A percentile compares a stretch with the other conserved stretches of the same genome.
phyloP scores from a whole-genome alignment of 2,888 invertebrate genomes.

The Aleiodes testaceus region DNA sequence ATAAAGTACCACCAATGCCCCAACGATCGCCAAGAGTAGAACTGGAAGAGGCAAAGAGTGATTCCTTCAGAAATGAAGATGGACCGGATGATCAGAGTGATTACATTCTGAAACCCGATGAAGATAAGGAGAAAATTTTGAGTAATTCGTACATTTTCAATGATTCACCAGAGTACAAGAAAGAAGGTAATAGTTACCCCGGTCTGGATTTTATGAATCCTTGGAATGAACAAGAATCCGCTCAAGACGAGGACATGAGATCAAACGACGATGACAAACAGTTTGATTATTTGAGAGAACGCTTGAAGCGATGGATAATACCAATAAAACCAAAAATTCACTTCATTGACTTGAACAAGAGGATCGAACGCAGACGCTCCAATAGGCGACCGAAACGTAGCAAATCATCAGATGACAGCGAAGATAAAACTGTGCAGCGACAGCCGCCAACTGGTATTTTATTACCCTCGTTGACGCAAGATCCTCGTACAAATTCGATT shows the following conservation, averaged over 20 bases:
- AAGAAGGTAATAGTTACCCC: conserved; percentile 17
- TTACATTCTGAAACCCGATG: conserved; percentile 41
- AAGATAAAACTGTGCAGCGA: conserved; percentile 67
- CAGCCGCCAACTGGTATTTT: conserved; percentile 68
- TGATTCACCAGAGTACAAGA: conserved; percentile 29
- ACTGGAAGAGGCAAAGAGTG: conserved; percentile 36
- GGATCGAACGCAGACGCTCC: conserved; percentile 43
- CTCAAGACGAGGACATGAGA: conserved; percentile 2
- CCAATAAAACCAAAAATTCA: conserved; percentile 24
- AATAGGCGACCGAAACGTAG: conserved; percentile 42
- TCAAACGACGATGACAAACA: conserved; percentile 49
- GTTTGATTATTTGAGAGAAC: background rate
- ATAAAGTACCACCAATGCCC: conserved; percentile 55
- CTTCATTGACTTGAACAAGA: conserved; percentile 42
- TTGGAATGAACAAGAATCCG: conserved; percentile 20
- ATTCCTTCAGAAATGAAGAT: conserved; percentile 39
- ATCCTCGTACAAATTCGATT: conserved; percentile 73
- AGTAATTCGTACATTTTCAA: conserved; percentile 18
- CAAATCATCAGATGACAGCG: conserved; percentile 64
- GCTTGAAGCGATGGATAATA: conserved; percentile 16
- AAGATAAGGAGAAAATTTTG: conserved; percentile 35
- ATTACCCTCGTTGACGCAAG: conserved; percentile 68
- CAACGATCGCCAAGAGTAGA: conserved; percentile 56
- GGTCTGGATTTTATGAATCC: conserved; percentile 20
- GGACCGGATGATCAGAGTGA: conserved; percentile 41